phyloP scores from a whole-genome alignment of 2,888 invertebrate species.

The Imbricaverruca yamaguchii region DNA sequence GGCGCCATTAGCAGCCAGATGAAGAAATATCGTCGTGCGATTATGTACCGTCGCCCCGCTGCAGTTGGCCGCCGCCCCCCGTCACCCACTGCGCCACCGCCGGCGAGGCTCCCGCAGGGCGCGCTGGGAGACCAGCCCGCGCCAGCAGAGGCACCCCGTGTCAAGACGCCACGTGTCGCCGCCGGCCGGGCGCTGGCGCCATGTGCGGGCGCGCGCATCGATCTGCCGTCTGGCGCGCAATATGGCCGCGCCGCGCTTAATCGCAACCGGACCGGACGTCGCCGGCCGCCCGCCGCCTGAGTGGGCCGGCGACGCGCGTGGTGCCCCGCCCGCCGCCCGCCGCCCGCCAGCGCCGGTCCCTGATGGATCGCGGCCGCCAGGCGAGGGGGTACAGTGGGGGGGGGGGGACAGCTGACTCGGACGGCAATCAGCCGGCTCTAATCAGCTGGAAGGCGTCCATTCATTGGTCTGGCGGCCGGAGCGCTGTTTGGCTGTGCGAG shows the following conservation, averaged over 20 bases:
- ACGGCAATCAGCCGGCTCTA: not conserved
- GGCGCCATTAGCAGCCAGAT: not conserved
- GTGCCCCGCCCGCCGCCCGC: not conserved
- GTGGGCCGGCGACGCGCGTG: not conserved
- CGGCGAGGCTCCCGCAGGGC: not conserved
- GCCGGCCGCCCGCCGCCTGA: not conserved
- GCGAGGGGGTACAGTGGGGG: not conserved
- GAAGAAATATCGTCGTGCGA: not conserved
- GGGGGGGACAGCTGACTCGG: not conserved
- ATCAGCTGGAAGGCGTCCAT: slow-evolving; percentile 1
- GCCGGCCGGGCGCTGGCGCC: not conserved
- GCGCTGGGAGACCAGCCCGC: not conserved
- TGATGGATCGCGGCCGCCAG: not conserved
- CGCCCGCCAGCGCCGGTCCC: not conserved
- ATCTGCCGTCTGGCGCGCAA: not conserved
- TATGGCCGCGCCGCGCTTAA: not conserved
- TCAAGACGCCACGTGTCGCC: not conserved
- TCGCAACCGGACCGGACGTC: not conserved
- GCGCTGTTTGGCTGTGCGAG: not conserved
- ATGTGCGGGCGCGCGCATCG: not conserved
- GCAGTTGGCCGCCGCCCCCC: not conserved
- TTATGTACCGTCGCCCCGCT: not conserved
- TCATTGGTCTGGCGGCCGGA: not conserved
- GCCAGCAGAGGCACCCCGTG: no score
- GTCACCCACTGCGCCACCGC: not conserved